Evolutionary conservation across 2,797 vertebrate species (phyloP), one percentile per base, ranked within the genome.

Genomic region (Sciaenops ocellatus): DNA sequence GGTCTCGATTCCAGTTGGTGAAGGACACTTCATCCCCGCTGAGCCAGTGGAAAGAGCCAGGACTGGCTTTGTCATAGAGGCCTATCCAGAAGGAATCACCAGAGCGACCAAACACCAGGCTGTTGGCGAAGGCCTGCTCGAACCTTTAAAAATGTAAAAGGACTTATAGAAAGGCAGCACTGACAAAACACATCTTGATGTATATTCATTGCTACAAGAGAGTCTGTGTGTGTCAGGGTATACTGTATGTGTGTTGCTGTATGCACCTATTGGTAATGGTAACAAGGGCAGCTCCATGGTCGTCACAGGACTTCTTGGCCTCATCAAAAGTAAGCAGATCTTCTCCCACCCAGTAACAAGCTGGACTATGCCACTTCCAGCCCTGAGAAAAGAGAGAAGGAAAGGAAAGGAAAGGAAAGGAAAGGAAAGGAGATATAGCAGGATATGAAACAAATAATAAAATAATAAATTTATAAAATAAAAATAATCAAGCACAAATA

Each of bases 361-460:
- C 96, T 13, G 98, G 97, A 90, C 96, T 98, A 91, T 99, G 98
- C 97, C 97, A 99, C 63, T 96, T 98, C 98, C 98, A 99, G 73
- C 98, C 97, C 98, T 99, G 74, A 77, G 7, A 38, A 8, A 38
- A 38, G 34, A 38, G 34, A 38, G 34, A 38, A 50, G 54, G 2
- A 4, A 16, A 57, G 6, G 18, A 16, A 7, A 46, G 38, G 55
- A 38, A 22, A 20, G 17, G 9, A 26, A n/a, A 57, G 48, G 34
- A 62, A 38, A 20, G 17, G 9, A 26, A n/a, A 57, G 48, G 34
- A 62, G 34, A 24, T 28, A 38, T 20, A 51, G 41, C 15, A 16
- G 6, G 48, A 73, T 54, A 41, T 47, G 18, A 9, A 54, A 38
- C 34, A 24, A 44, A 55, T 6, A 1, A 48, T 1, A 48, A 65